These are phyloP conservation scores for Notospermus geniculatus DNA, from an alignment of 1,140 invertebrate genomes.

Conservation along the genomic window DNA sequence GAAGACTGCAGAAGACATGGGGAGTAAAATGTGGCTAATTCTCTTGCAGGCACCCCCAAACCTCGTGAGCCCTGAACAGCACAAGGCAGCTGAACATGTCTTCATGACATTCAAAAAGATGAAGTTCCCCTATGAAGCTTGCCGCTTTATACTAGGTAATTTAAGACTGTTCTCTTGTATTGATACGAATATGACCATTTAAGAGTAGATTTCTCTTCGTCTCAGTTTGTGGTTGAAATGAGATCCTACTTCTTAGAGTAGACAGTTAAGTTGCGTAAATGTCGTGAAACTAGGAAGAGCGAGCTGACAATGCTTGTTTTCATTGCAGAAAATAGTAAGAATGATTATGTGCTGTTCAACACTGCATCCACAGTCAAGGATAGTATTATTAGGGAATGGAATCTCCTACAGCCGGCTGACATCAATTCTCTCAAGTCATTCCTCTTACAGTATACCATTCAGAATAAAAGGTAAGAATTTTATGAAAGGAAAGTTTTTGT, in stretches of 20 bases:
- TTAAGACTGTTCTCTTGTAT: too few relatives aligned
- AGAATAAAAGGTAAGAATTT: conserved; percentile 60
- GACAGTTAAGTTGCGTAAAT: too few relatives aligned
- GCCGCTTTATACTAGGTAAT: conserved; percentile 73
- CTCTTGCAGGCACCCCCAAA: conserved; percentile 76
- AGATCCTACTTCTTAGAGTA: too few relatives aligned
- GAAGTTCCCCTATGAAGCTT: conserved; percentile 77
- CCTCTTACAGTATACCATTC: conserved; percentile 74
- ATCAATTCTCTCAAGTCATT: conserved; percentile 74
- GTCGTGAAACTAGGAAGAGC: too few relatives aligned
- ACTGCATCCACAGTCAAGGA: conserved; percentile 79
- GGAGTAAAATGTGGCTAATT: too few relatives aligned
- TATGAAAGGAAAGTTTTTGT: too few relatives aligned
- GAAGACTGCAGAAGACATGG: too few relatives aligned
- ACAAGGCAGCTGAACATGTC: conserved; percentile 74
- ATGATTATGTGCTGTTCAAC: conserved; percentile 85
- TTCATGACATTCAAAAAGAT: conserved; percentile 79
- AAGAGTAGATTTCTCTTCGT: too few relatives aligned
- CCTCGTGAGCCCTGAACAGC: conserved; percentile 72
- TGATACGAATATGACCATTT: too few relatives aligned
- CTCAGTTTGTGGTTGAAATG: too few relatives aligned
- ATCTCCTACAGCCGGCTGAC: conserved; percentile 65
- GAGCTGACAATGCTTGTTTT: too few relatives aligned
- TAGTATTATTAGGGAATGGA: conserved; percentile 81
- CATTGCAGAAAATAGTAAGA: conserved; percentile 68